These are phyloP conservation scores for Rhamphomyia laevipes DNA, from an alignment of 2,888 invertebrate genomes.

Conservation along the genomic window DNA sequence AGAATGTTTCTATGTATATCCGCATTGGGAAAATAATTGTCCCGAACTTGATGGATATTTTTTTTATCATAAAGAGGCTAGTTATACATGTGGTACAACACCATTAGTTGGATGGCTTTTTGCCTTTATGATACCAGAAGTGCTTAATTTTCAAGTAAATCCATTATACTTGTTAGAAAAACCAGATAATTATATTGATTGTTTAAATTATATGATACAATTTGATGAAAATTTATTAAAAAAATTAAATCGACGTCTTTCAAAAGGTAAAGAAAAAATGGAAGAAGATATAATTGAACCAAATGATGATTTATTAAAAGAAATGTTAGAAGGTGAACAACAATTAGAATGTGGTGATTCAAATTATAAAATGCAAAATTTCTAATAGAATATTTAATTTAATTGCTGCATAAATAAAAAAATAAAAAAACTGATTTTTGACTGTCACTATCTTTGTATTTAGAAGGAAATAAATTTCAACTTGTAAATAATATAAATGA, in stretches of 20 bases:
- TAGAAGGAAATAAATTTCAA: too few relatives aligned
- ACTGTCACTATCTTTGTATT: too few relatives aligned
- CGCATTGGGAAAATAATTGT: conserved; percentile 28
- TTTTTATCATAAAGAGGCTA: conserved; percentile 77
- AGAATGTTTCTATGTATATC: conserved; percentile 23
- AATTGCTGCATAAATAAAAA: too few relatives aligned
- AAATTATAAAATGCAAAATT: too few relatives aligned
- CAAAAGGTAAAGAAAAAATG: neutral
- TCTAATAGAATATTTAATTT: too few relatives aligned
- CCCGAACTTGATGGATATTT: conserved; percentile 71
- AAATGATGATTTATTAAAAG: too few relatives aligned
- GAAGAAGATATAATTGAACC: neutral
- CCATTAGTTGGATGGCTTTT: conserved; percentile 90
- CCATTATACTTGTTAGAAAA: conserved; percentile 32
- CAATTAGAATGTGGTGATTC: too few relatives aligned
- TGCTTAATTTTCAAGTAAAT: conserved; percentile 37
- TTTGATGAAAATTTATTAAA: conserved; percentile 35
- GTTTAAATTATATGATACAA: conserved; percentile 41
- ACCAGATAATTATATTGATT: conserved; percentile 42
- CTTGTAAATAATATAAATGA: too few relatives aligned
- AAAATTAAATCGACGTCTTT: conserved; percentile 2
- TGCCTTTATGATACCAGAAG: conserved; percentile 75
- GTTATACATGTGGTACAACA: conserved; percentile 66
- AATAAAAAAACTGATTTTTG: too few relatives aligned
- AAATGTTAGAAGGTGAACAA: too few relatives aligned